Percentiles rank a stretch among this genome's conserved stretches.
These are phyloP conservation scores for Platypus cylindrus DNA, from an alignment of 2,888 invertebrate genomes.

Conservation along the genomic window DNA sequence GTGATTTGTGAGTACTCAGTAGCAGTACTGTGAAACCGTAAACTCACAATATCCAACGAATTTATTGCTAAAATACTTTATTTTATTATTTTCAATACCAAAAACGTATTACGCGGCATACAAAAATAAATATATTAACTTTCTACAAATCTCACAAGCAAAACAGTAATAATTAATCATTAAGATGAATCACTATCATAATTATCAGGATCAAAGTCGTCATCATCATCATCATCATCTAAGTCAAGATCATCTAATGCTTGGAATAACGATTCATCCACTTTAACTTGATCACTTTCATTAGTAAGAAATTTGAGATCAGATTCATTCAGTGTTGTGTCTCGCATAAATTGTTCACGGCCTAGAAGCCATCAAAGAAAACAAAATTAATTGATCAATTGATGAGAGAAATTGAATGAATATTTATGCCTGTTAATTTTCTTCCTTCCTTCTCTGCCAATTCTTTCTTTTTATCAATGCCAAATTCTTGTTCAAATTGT, in stretches of 20 bases:
- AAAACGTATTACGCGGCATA: no score
- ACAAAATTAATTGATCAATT: not conserved
- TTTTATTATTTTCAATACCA: no score
- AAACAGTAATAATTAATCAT: no score
- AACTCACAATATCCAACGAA: no score
- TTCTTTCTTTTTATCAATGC: conserved; percentile 58
- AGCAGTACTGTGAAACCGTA: no score
- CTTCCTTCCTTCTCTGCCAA: conserved; percentile 58
- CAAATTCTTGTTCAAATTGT: conserved; percentile 83
- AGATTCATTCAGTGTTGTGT: conserved; percentile 87
- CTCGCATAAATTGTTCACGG: conserved; percentile 83
- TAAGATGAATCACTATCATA: conserved; percentile 23
- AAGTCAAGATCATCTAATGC: conserved; percentile 73
- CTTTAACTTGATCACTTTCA: conserved; percentile 77
- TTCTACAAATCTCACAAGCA: no score
- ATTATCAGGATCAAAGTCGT: conserved; percentile 46
- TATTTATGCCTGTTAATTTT: conserved; percentile 63
- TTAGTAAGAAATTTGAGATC: conserved; percentile 93
- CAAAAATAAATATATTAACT: no score
- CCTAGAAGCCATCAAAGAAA: conserved; percentile 75
- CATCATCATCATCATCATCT: conserved; percentile 49
- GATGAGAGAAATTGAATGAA: not conserved
- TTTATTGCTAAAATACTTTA: no score
- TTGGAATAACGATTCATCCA: conserved; percentile 88
- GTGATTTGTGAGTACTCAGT: no score